These are phyloP conservation scores for Paramormyrops kingsleyae DNA, from an alignment of 2,113 vertebrate genomes.

Conservation along the genomic window DNA sequence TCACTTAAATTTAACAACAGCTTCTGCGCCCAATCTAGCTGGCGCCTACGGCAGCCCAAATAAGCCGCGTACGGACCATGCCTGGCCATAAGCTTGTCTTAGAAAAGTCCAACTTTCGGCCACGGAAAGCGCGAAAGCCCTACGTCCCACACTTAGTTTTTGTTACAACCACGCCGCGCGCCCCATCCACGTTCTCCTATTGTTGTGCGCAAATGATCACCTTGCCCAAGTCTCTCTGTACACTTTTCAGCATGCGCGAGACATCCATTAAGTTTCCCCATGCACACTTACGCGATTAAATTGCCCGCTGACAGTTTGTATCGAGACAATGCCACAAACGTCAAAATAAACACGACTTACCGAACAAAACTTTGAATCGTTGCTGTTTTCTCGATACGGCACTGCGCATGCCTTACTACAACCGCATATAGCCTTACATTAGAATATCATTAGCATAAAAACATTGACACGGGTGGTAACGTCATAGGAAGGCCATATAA, in stretches of 20 bases:
- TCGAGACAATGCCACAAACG: constrained; percentile 3
- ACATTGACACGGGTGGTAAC: constrained; percentile 42
- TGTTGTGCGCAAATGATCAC: constrained; percentile 47
- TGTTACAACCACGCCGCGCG: constrained; percentile 59
- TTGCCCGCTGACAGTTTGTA: neutral
- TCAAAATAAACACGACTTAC: constrained; percentile 54
- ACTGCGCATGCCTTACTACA: constrained; percentile 67
- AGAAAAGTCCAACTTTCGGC: constrained; percentile 51
- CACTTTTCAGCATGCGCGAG: constrained; percentile 12
- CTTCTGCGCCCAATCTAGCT: neutral
- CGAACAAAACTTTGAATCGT: constrained; percentile 67
- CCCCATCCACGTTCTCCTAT: constrained; percentile 59
- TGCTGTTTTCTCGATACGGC: constrained; percentile 44
- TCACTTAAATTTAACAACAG: neutral
- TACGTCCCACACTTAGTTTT: constrained; percentile 41
- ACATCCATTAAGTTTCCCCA: neutral
- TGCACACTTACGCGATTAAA: neutral
- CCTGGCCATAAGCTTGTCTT: neutral
- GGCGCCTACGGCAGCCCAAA: neutral
- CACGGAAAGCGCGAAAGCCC: constrained; percentile 57
- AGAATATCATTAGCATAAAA: constrained; percentile 58
- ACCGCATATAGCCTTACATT: constrained; percentile 59
- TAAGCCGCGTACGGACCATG: neutral
- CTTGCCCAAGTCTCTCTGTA: constrained; percentile 16
- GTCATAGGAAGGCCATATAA: constrained; percentile 54